Evolutionary conservation across 2,888 invertebrate species (phyloP), one percentile per base, ranked within the genome.

Genomic region (Conchocele bisecta): DNA sequence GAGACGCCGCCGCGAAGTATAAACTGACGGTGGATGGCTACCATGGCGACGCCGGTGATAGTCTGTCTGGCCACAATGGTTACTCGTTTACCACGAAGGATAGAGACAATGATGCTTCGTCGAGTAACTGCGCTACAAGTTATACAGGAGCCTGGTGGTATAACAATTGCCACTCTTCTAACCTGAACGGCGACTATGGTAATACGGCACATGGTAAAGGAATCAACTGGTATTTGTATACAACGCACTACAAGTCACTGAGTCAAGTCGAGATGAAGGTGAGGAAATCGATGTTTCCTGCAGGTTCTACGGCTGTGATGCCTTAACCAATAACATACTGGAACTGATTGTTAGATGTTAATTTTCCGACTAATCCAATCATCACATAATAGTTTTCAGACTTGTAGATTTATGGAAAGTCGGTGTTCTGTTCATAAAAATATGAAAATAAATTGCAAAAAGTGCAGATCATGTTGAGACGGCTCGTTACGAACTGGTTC

Each of bases 111-210:
- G 54, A 54, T 35, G n/a, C 0, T 24, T 15, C n/a, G 1, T 24
- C 17, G 1, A 2, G 0, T 17, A 20, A 54, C 13, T 54, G 54
- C 24, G 84, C 84, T n/a, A 58, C 20, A 24, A 74, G 69, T 24
- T 71, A 74, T 71, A 75, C 78, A 42, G 68, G 75, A 1, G 84
- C 83, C n/a, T 84, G 84, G 84, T 84, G 84, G 84, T 84, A 68
- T 59, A 75, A 82, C 60, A 58, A 48, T 26, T 84, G 84, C 48
- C 75, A 66, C 65, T 63, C 56, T n/a, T 61, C 69, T 51, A 78
- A 82, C 56, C 75, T 84, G 29, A 84, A 83, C 58, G 84, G 84
- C 9, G 59, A 78, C n/a, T 84, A 84, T 51, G 17, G 17, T 28
- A 22, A 28, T 2, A 31, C 11, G 9, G 11, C 1, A 2, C 33